Conservation (phyloP, 2,113 vertebrate species). For the Mungos mungo region DNA sequence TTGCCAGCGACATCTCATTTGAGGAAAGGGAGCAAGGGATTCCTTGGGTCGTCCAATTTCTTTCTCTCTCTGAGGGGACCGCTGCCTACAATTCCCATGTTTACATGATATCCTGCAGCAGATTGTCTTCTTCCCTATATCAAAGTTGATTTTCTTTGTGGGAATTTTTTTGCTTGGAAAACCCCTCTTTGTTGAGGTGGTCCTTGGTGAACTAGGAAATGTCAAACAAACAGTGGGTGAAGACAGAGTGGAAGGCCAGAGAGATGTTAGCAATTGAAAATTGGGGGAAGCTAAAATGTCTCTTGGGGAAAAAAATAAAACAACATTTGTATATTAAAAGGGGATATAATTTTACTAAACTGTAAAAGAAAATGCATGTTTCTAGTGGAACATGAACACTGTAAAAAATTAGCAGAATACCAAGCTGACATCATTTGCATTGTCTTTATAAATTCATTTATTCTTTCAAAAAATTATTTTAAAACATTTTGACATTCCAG, state of each 20-base stretch:
- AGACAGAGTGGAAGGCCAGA: not conserved
- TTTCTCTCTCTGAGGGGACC: not conserved
- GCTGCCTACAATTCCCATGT: not conserved
- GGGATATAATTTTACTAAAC: not conserved
- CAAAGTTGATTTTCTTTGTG: not conserved
- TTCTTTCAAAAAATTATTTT: not conserved
- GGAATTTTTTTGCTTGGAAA: slow-evolving; percentile 3
- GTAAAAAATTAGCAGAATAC: not conserved
- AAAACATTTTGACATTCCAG: not conserved
- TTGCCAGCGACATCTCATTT: not conserved
- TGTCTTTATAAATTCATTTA: not conserved
- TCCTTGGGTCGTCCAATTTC: not conserved
- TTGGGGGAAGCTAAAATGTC: not conserved
- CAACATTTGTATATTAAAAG: not conserved
- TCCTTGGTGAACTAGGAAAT: slow-evolving; percentile 41
- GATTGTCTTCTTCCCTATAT: not conserved
- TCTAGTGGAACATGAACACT: not conserved
- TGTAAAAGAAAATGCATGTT: not conserved
- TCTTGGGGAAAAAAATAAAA: not conserved
- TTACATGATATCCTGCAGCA: not conserved
- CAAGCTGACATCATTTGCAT: not conserved
- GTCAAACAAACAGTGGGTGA: slow-evolving; percentile 14
- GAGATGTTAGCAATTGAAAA: not conserved
- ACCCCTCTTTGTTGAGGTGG: slow-evolving; percentile 31
- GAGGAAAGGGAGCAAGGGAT: not conserved